A percentile compares a stretch with the other conserved stretches of the same genome.
Conservation (phyloP, 2,797 vertebrate genomes). For the Melanogrammus aeglefinus region DNA sequence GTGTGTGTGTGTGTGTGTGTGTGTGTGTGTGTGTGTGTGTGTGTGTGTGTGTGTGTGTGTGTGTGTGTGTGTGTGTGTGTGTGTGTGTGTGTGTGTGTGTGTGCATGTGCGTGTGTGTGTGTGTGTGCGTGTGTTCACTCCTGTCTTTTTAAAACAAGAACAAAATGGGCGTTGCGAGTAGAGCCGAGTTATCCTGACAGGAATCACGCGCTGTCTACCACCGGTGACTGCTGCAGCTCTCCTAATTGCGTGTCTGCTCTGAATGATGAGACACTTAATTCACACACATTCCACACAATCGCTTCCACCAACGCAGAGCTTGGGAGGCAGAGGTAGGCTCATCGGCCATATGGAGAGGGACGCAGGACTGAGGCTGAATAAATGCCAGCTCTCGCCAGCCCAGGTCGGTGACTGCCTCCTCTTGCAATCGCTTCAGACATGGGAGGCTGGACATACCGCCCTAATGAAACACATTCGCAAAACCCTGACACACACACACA, state of each 20-base stretch:
- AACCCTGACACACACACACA: slow-evolving; percentile 29
- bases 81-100: neutral
- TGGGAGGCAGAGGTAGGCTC: slow-evolving; percentile 77
- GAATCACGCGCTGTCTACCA: slow-evolving; percentile 77
- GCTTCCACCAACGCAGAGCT: slow-evolving; percentile 84
- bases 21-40: too few species aligned
- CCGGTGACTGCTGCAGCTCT: slow-evolving; percentile 84
- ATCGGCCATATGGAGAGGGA: slow-evolving; percentile 84
- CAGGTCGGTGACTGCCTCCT: too few species aligned
- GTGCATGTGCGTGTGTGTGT: too few species aligned
- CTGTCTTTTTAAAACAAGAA: slow-evolving; percentile 24
- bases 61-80: too few species aligned
- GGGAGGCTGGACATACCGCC: slow-evolving; percentile 67
- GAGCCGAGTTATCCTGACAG: slow-evolving; percentile 85
- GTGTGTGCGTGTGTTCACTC: slow-evolving; percentile 21
- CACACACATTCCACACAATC: slow-evolving; percentile 93
- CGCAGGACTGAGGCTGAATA: slow-evolving; percentile 55
- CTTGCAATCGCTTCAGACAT: slow-evolving; percentile 53
- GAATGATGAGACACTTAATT: slow-evolving; percentile 97
- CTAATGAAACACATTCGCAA: slow-evolving; percentile 74
- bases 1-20: too few species aligned
- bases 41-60: too few species aligned
- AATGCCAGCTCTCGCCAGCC: too few species aligned
- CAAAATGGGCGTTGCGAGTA: slow-evolving; percentile 35
- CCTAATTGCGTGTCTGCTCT: slow-evolving; percentile 94